Evolutionary conservation across 2,888 invertebrate genomes (phyloP).

Genomic region (Scaptomyza flava): DNA sequence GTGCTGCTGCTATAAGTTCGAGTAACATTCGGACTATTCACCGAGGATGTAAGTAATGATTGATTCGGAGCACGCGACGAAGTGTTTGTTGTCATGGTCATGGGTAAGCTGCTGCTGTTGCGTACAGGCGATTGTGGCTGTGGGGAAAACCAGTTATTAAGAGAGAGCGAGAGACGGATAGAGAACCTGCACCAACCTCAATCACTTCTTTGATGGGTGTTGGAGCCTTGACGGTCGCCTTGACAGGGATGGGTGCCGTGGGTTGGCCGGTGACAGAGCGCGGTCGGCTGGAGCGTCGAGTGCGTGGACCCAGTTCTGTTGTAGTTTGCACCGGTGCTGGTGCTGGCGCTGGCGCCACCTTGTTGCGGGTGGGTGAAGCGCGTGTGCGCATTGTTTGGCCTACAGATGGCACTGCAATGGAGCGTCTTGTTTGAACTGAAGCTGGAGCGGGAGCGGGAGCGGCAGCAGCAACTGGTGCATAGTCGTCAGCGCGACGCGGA

Average conservation of each 20-base stretch:
- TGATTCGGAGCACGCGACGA: constrained; percentile 58
- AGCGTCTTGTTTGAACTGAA: constrained; percentile 45
- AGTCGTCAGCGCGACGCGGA: constrained; percentile 61
- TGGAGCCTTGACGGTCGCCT: constrained; percentile 57
- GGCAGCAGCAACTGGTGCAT: constrained; percentile 9
- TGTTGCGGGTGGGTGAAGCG: constrained; percentile 58
- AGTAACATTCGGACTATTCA: constrained; percentile 70
- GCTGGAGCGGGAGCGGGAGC: not conserved
- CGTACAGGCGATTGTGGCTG: constrained; percentile 43
- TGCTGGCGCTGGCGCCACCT: constrained; percentile 33
- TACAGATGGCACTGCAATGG: constrained; percentile 26
- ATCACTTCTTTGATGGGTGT: constrained; percentile 75
- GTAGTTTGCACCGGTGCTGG: not conserved
- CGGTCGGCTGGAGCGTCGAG: constrained; percentile 85
- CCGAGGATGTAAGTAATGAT: constrained; percentile 65
- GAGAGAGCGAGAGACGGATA: not conserved
- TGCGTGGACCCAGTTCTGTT: constrained; percentile 43
- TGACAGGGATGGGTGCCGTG: constrained; percentile 33
- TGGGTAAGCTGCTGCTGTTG: constrained; percentile 64
- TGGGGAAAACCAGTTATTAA: constrained; percentile 35
- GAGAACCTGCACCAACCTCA: constrained; percentile 63
- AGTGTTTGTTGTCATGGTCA: constrained; percentile 76
- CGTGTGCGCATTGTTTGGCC: constrained; percentile 57
- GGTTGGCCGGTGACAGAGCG: constrained; percentile 83
- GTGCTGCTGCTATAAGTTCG: constrained; percentile 70